phyloP scores from a whole-genome alignment of 2,113 vertebrate species.

The Microcebus murinus region DNA sequence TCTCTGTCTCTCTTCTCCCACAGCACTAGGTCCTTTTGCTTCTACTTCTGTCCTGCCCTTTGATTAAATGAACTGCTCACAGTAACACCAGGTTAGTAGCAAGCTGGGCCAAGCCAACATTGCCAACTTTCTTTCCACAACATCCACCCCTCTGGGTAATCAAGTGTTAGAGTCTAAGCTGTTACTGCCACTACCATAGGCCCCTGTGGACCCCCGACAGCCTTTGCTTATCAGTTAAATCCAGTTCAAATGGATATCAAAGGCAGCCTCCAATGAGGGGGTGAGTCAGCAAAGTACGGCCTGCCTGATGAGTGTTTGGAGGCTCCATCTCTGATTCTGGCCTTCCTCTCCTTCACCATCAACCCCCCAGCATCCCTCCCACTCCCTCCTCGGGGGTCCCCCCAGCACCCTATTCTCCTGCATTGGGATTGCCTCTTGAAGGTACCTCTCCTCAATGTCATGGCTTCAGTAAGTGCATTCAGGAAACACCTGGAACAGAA shows the following conservation, averaged over 20 bases:
- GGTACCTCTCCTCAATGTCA: not conserved
- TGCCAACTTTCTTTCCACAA: not conserved
- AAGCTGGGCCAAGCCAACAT: not conserved
- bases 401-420: not conserved
- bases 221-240: not conserved
- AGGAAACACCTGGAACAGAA: not conserved
- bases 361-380: not conserved
- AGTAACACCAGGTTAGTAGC: not conserved
- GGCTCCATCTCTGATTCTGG: not conserved
- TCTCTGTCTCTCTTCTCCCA: not conserved
- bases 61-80: not conserved
- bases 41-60: not conserved
- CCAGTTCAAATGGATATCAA: not conserved
- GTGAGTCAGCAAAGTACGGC: not conserved
- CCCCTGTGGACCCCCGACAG: not conserved
- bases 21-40: not conserved
- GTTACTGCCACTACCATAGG: not conserved
- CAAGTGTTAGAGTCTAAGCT: not conserved
- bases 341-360: not conserved
- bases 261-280: not conserved
- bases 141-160: not conserved
- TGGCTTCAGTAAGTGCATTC: not conserved
- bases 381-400: not conserved
- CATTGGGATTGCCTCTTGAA: not conserved
- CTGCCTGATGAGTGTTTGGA: not conserved